Percentiles rank a stretch among this genome's conserved stretches.
Evolutionary conservation across 2,888 invertebrate genomes (phyloP).

Genomic region (Aromia moschata): DNA sequence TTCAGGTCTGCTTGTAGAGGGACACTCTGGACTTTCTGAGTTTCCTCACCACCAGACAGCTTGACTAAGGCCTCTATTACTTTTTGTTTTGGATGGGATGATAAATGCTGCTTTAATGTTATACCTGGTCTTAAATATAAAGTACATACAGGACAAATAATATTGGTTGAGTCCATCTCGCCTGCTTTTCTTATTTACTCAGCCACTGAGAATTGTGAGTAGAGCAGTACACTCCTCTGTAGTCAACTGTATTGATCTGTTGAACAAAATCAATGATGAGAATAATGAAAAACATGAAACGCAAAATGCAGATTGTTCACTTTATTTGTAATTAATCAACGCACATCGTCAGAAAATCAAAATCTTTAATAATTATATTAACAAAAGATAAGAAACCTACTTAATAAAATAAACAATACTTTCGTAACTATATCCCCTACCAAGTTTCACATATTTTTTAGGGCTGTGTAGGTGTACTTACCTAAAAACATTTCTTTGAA

Average conservation of each 20-base stretch:
- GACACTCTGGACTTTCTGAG: conserved; percentile 34
- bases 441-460: conserved; percentile 1
- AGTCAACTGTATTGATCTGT: conserved; percentile 54
- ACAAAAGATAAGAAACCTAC: conserved; percentile 24
- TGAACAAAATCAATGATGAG: conserved; percentile 54
- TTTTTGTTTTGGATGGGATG: conserved; percentile 88
- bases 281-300: conserved; percentile 21
- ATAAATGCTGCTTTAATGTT: conserved; percentile 80
- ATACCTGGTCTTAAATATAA: conserved; percentile 85
- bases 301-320: not conserved
- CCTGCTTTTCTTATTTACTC: conserved; percentile 18
- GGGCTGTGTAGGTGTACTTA: conserved; percentile 3
- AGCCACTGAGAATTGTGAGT: conserved; percentile 31
- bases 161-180: conserved; percentile 58
- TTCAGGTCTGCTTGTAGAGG: conserved; percentile 23
- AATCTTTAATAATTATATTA: conserved; percentile 2
- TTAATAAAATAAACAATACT: conserved; percentile 25
- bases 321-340: not conserved
- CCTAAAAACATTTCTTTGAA: conserved; percentile 1
- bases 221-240: conserved; percentile 45
- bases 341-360: not conserved
- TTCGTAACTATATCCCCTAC: conserved; percentile 1
- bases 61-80: conserved; percentile 79
- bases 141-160: conserved; percentile 84
- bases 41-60: conserved; percentile 46